Percentiles rank a stretch among this genome's conserved stretches.
These are phyloP conservation scores for Sitta europaea DNA, from an alignment of 2,113 vertebrate genomes.

Conservation along the genomic window DNA sequence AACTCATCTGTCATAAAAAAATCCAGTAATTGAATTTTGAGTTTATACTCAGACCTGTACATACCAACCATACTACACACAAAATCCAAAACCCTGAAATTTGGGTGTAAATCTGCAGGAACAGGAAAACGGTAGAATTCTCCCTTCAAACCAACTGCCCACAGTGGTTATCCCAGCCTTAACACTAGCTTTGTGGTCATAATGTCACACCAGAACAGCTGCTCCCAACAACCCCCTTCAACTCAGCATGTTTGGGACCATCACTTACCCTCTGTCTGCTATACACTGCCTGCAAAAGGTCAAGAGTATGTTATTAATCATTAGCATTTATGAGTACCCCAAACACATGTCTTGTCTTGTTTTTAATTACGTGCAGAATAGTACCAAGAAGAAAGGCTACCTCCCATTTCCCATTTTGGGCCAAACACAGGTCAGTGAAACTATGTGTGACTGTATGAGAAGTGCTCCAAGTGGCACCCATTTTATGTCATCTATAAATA, in stretches of 20 bases:
- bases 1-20: not conserved
- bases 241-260: not conserved
- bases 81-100: not conserved
- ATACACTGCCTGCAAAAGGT: not conserved
- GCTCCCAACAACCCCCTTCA: not conserved
- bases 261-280: not conserved
- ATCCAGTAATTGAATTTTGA: not conserved
- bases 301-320: not conserved
- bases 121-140: not conserved
- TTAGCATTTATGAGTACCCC: not conserved
- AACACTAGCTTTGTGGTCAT: not conserved
- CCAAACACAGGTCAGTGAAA: not conserved
- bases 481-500: not conserved
- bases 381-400: not conserved
- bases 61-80: not conserved
- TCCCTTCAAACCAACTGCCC: not conserved
- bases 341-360: not conserved
- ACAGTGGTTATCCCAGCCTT: not conserved
- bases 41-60: not conserved
- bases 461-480: not conserved
- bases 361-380: not conserved
- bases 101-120: not conserved
- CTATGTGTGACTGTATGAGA: fast-evolving
- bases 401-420: not conserved
- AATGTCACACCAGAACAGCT: not conserved